phyloP scores from a whole-genome alignment of 2,888 invertebrate species.

The Andrena trimmerana region DNA sequence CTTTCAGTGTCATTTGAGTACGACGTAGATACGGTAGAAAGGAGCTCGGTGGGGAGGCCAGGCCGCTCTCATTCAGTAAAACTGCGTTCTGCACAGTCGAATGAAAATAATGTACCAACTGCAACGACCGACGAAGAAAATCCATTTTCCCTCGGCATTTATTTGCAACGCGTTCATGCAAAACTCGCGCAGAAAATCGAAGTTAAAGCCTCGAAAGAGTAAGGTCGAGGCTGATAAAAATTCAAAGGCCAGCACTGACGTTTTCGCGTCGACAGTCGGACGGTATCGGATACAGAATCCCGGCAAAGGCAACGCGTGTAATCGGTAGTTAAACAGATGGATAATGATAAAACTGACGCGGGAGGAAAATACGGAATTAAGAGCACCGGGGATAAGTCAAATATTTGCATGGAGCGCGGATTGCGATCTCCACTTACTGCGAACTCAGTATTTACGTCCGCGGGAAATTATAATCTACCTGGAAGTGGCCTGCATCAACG shows the following conservation, averaged over 20 bases:
- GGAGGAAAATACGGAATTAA: neutral
- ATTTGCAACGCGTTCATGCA: neutral
- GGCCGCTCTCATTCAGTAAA: conserved; percentile 58
- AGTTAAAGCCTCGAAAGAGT: neutral
- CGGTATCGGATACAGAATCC: too few relatives aligned
- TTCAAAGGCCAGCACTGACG: neutral
- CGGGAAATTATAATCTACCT: neutral
- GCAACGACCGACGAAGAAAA: too few relatives aligned
- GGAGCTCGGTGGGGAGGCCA: conserved; percentile 22
- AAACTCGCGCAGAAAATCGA: neutral
- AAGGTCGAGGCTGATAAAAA: neutral
- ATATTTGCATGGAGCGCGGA: neutral
- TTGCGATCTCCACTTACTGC: conserved; percentile 13
- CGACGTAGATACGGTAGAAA: conserved; percentile 65
- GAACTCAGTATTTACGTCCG: conserved; percentile 13
- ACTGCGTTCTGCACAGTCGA: conserved; percentile 26
- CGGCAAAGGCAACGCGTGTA: too few relatives aligned
- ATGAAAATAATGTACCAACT: conserved; percentile 4
- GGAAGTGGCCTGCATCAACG: neutral
- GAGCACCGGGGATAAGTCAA: neutral
- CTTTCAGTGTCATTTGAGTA: conserved; percentile 74
- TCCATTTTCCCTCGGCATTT: neutral
- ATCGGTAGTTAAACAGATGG: neutral
- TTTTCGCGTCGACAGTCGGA: too few relatives aligned
- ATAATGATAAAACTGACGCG: neutral